These are phyloP conservation scores for Machimus rusticus DNA, from an alignment of 2,888 invertebrate species.

Conservation along the genomic window DNA sequence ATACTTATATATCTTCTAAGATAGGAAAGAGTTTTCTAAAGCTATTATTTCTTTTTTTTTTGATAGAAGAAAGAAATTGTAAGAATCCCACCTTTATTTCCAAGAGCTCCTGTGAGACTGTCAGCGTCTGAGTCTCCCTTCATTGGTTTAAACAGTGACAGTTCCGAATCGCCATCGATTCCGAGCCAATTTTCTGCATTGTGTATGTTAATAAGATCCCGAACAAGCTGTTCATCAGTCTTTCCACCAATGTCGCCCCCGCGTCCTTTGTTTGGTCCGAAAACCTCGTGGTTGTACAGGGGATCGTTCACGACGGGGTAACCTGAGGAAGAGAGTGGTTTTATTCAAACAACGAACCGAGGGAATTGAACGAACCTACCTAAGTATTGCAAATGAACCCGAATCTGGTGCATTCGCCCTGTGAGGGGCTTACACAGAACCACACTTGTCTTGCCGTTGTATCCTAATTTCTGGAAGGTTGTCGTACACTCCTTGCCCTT, in stretches of 20 bases:
- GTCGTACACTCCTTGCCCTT: slow-evolving; percentile 94
- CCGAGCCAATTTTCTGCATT: slow-evolving; percentile 95
- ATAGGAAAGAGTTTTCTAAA: background rate
- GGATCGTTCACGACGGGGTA: slow-evolving; percentile 98
- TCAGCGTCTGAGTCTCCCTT: slow-evolving; percentile 73
- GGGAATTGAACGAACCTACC: slow-evolving; percentile 67
- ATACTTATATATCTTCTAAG: background rate
- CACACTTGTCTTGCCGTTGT: slow-evolving; percentile 88
- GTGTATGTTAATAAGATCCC: slow-evolving; percentile 89
- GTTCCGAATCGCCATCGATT: slow-evolving; percentile 86
- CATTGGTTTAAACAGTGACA: slow-evolving; percentile 79
- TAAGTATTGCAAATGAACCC: slow-evolving; percentile 97
- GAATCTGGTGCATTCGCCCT: slow-evolving; percentile 98
- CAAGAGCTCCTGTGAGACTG: slow-evolving; percentile 51
- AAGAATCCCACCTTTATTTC: slow-evolving; percentile 33
- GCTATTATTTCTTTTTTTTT: background rate
- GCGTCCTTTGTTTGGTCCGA: slow-evolving; percentile 92
- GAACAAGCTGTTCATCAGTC: slow-evolving; percentile 85
- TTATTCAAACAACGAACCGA: background rate
- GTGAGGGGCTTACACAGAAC: slow-evolving; percentile 94
- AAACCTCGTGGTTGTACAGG: slow-evolving; percentile 94
- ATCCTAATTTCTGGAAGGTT: slow-evolving; percentile 87
- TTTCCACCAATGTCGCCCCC: slow-evolving; percentile 88
- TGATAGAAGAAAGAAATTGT: background rate
- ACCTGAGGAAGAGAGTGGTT: slow-evolving; percentile 63